Evolutionary conservation across 2,888 invertebrate species (phyloP), one percentile per base, ranked within the genome.

Genomic region (Morpho achilles): DNA sequence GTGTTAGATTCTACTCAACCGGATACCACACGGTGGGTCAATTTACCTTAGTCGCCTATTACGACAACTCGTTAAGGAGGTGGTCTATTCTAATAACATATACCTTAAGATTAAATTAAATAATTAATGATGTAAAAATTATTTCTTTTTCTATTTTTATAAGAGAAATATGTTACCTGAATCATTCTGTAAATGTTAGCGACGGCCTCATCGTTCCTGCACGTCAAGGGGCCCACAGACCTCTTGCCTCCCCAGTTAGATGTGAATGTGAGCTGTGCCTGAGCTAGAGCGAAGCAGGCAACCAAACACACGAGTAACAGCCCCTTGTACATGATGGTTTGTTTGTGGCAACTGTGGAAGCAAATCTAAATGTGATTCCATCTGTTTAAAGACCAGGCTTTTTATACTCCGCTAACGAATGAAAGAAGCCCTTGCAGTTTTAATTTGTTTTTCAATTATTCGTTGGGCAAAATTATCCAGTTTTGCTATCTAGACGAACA

Each of bases 251-350:
- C 89, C 92, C 92, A 93, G 55, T 86, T 88, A 0, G 92, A 91
- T 0, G 92, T 92, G 71, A 92, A 93, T 5, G 92, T 93, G 44
- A 93, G 72, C 69, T 92, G 92, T 0, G 86, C 92, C 1, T 84
- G 77, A 16, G 75, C 69, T 39, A 82, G 52, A 59, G 76, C 77
- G 42, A 82, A 50, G 66, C 79, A 84, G 7, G 79, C 81, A 45
- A 81, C 63, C 52, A 87, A 48, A 40, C 84, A 63, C 16, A 81
- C 57, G 10, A 80, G 64, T 39, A 79, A 61, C 51, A 74, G 61
- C 40, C 73, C 48, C 63, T 80, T 81, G 62, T 76, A 71, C 85
- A 85, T 84, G 53, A 69, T 80, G 22, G 45, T 39, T 43, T 49
- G 39, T 3, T 41, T 42, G 41, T 42, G 0, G 3, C 22, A 43